These are phyloP conservation scores for Acipenser ruthenus DNA, from an alignment of 2,797 vertebrate species.

Conservation along the genomic window DNA sequence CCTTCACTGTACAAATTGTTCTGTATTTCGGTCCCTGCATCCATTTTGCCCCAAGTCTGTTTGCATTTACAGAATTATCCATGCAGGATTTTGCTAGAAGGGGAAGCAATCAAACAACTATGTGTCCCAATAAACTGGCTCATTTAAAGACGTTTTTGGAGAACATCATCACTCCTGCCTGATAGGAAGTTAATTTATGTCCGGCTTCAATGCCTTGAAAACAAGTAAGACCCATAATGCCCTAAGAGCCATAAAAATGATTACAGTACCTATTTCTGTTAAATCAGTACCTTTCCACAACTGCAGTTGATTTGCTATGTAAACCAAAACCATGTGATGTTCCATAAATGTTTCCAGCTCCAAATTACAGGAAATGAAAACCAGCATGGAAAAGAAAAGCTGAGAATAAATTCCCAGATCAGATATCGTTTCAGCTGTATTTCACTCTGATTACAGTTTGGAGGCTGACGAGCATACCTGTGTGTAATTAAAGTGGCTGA, in stretches of 20 bases:
- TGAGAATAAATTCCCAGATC: slow-evolving; percentile 48
- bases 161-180: slow-evolving; percentile 14
- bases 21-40: too few relatives aligned
- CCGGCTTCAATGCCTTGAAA: slow-evolving; percentile 31
- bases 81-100: too few relatives aligned
- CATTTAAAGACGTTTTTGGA: too few relatives aligned
- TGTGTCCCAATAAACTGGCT: too few relatives aligned
- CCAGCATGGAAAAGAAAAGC: slow-evolving; percentile 61
- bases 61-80: too few relatives aligned
- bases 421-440: slow-evolving; percentile 32
- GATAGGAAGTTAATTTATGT: slow-evolving; percentile 34
- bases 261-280: slow-evolving; percentile 43
- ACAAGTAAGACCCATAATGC: slow-evolving; percentile 48
- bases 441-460: slow-evolving; percentile 36
- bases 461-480: slow-evolving; percentile 32
- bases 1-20: too few relatives aligned
- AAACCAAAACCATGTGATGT: slow-evolving; percentile 83
- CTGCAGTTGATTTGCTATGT: slow-evolving; percentile 76
- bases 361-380: slow-evolving; percentile 73
- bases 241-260: slow-evolving; percentile 52
- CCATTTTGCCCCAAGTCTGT: too few relatives aligned
- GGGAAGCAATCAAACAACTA: too few relatives aligned
- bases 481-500: slow-evolving; percentile 30
- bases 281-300: slow-evolving; percentile 59
- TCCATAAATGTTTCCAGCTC: slow-evolving; percentile 65